Percentiles rank a stretch among this genome's conserved stretches.
Evolutionary conservation across 1,140 invertebrate species (phyloP).

Genomic region (Bombus turneri): DNA sequence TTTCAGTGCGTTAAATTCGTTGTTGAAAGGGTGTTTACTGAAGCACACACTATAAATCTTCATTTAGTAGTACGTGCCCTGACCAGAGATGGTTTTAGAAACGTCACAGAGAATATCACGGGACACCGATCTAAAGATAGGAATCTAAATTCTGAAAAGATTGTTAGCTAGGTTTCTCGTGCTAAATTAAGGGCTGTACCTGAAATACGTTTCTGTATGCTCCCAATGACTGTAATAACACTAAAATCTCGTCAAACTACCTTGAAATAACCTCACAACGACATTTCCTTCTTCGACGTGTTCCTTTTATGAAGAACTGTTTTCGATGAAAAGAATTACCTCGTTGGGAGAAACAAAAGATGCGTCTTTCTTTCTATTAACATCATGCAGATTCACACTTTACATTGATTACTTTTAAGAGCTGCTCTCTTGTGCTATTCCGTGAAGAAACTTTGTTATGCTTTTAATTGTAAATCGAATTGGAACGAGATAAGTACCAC

Average conservation of each 20-base stretch:
- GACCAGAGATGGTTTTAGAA: neutral
- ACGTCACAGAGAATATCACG: neutral
- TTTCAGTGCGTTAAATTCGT: no score
- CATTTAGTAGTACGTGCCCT: neutral
- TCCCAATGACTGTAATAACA: constrained; percentile 76
- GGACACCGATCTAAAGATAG: neutral
- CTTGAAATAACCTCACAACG: constrained; percentile 10
- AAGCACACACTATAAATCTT: neutral
- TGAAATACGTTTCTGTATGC: constrained; percentile 66
- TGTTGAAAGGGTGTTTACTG: no score
- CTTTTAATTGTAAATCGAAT: no score
- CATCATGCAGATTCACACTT: neutral
- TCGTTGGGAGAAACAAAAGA: constrained; percentile 22
- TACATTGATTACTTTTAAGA: neutral
- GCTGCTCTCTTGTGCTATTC: no score
- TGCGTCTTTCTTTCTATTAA: neutral
- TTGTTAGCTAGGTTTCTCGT: constrained; percentile 51
- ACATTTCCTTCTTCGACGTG: constrained; percentile 37
- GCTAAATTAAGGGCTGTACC: constrained; percentile 70
- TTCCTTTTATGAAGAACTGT: constrained; percentile 9
- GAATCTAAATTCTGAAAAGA: constrained; percentile 64
- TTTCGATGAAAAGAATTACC: constrained; percentile 13
- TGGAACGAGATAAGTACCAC: no score
- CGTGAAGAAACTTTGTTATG: no score
- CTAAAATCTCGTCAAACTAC: constrained; percentile 74